Percentiles rank a stretch among this genome's conserved stretches.
phyloP scores from a whole-genome alignment of 2,113 vertebrate genomes.

The Semnornis frantzii region DNA sequence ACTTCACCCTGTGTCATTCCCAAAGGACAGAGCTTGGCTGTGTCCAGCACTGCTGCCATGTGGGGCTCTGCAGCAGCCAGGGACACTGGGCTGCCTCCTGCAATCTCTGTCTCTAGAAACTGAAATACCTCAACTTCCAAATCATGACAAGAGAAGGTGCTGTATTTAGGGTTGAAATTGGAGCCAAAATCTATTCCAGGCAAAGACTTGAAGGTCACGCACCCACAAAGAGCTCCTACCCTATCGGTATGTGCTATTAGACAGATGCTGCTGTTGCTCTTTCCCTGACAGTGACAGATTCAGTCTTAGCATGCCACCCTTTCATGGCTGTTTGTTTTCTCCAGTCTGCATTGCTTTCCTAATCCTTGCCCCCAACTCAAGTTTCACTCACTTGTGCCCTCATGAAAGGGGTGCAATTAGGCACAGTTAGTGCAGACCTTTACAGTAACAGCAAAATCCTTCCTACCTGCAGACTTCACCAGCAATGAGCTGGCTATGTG shows the following conservation, averaged over 20 bases:
- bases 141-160: conserved; percentile 55
- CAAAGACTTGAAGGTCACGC: conserved; percentile 63
- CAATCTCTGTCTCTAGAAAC: conserved; percentile 54
- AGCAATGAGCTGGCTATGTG: background rate
- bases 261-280: conserved; percentile 60
- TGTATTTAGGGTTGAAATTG: conserved; percentile 58
- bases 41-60: background rate
- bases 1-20: background rate
- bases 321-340: conserved; percentile 60
- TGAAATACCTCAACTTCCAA: conserved; percentile 48
- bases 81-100: background rate
- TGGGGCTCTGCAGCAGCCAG: background rate
- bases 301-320: background rate
- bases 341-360: conserved; percentile 20
- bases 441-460: conserved; percentile 17
- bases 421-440: background rate
- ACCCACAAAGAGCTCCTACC: conserved; percentile 54
- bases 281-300: conserved; percentile 66
- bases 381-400: conserved; percentile 11
- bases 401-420: background rate
- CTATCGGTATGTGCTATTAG: conserved; percentile 40
- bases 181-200: conserved; percentile 68
- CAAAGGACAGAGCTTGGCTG: background rate
- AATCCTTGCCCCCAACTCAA: conserved; percentile 22
- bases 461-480: background rate